phyloP scores from a whole-genome alignment of 2,888 invertebrate genomes.

The Cryptophagus acutangulus region DNA sequence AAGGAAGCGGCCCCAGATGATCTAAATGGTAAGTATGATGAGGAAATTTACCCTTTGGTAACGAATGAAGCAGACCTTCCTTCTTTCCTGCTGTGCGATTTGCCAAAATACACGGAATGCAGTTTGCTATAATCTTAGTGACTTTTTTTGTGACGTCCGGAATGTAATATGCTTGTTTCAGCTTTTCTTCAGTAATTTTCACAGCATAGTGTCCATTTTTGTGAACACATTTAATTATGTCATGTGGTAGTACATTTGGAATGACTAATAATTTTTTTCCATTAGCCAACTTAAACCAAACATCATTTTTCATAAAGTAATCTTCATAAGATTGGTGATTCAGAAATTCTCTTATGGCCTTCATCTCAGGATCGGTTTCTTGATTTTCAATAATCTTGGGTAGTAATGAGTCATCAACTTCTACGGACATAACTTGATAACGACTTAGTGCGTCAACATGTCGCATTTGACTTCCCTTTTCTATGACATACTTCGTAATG shows the following conservation, averaged over 20 bases:
- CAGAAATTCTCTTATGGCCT: too few relatives aligned
- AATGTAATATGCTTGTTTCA: constrained; percentile 21
- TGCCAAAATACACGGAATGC: constrained; percentile 24
- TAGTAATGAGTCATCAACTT: too few relatives aligned
- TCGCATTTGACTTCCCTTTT: constrained; percentile 20
- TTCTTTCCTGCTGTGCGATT: constrained; percentile 22
- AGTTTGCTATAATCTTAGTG: constrained; percentile 10
- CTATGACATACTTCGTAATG: constrained; percentile 28
- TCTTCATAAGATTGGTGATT: too few relatives aligned
- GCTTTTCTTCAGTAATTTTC: constrained; percentile 22
- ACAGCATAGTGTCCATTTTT: constrained; percentile 21
- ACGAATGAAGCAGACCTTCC: constrained; percentile 27
- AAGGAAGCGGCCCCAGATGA: constrained; percentile 28
- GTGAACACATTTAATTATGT: constrained; percentile 18
- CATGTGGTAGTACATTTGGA: constrained; percentile 19
- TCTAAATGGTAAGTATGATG: constrained; percentile 30
- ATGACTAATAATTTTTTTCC: constrained; percentile 18
- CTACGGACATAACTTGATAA: too few relatives aligned
- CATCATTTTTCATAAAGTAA: constrained; percentile 17
- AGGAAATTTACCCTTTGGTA: constrained; percentile 24
- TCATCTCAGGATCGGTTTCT: too few relatives aligned
- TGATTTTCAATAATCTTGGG: too few relatives aligned
- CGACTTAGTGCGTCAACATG: constrained; percentile 18
- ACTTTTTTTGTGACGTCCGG: constrained; percentile 19
- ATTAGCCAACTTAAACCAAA: constrained; percentile 22